Evolutionary conservation across 2,888 invertebrate genomes (phyloP), one percentile per base, ranked within the genome.

Genomic region (Empis livida): DNA sequence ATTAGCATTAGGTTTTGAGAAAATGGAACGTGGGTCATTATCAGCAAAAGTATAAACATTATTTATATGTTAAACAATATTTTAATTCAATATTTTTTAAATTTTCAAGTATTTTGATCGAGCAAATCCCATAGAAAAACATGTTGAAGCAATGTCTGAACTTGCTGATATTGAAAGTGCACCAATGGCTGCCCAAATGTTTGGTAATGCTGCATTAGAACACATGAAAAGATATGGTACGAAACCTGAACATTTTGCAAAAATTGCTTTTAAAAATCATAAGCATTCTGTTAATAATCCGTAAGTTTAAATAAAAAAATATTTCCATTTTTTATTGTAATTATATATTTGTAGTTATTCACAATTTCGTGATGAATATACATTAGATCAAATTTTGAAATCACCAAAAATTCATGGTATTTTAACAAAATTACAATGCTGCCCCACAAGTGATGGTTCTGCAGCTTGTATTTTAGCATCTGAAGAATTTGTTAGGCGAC

Each of bases 381-480:
- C 84, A 0, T 70, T 97, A 52, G 88, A 97, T 49, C 84, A 99
- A 71, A 88, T 99, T 49, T 71, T 86, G 64, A 80, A 83, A 11
- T 89, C 96, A 1, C 85, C 90, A n/a, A 76, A 77, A 61, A 81
- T 99, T 53, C 90, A 85, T 69, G 93, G 89, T 4, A 90, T 92
- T 0, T 72, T 99, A 42, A 99, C 97, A 2, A 95, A 96, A 65
- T 73, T 97, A 11, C 95, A 96, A 65, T 99, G 99, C 68, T 96
- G 96, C 63, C 97, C 97, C 1, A 99, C 97, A 0, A 96, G 95
- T 42, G 96, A 99, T 71, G 99, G 99, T n/a, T 81, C 93, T 0
- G 97, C 92, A 20, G 94, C 95, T 20, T 95, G 86, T 0, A 77
- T 99, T 50, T 60, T 99, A 39, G 94, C 84, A 53, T 91, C 88